phyloP scores from a whole-genome alignment of 2,888 invertebrate species.

The Sussaba pulchella region DNA sequence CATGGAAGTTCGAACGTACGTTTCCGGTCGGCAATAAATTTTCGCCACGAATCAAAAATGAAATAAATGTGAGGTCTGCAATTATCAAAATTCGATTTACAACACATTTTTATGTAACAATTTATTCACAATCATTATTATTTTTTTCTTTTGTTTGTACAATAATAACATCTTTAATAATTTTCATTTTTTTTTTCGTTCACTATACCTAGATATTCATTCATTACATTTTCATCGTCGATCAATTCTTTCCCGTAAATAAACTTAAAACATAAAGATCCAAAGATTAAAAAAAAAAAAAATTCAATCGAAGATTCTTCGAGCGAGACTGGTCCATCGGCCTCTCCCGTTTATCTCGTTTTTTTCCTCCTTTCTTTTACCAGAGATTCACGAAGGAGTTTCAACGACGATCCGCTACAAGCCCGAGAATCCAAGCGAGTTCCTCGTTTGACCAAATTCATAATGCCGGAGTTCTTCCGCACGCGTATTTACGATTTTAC shows the following conservation, averaged over 20 bases:
- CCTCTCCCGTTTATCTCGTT: background rate
- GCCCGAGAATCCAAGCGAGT: slow-evolving; percentile 71
- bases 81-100: background rate
- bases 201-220: slow-evolving; percentile 55
- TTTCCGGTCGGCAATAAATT: no score
- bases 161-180: slow-evolving; percentile 66
- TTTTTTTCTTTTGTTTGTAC: slow-evolving; percentile 66
- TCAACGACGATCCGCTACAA: slow-evolving; percentile 75
- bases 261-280: slow-evolving; percentile 10
- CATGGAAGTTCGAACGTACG: no score
- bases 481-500: background rate
- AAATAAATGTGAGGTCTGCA: background rate
- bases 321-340: slow-evolving; percentile 76
- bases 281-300: slow-evolving; percentile 50
- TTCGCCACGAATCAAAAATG: no score
- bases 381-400: slow-evolving; percentile 20
- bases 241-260: slow-evolving; percentile 32
- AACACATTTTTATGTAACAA: slow-evolving; percentile 81
- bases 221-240: slow-evolving; percentile 39
- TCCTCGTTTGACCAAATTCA: slow-evolving; percentile 57
- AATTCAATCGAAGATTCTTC: slow-evolving; percentile 61
- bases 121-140: slow-evolving; percentile 77
- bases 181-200: slow-evolving; percentile 50
- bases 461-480: slow-evolving; percentile 59
- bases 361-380: no score